phyloP scores from a whole-genome alignment of 2,888 invertebrate species.

The Drosophila longiperda region DNA sequence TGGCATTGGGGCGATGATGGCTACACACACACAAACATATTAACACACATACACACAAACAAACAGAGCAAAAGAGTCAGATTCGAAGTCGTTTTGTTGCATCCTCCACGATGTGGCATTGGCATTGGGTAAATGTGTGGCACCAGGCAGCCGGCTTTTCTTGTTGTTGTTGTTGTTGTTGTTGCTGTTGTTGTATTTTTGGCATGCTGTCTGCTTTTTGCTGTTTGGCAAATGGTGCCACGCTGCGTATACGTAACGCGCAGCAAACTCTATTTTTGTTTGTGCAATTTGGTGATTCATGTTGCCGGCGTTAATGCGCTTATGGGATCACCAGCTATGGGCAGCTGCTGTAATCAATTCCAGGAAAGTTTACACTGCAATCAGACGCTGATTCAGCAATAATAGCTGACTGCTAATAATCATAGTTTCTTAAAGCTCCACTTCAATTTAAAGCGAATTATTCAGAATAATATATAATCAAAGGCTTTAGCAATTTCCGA shows the following conservation, averaged over 20 bases:
- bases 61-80: slow-evolving; percentile 23
- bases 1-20: slow-evolving; percentile 69
- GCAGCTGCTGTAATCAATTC: slow-evolving; percentile 52
- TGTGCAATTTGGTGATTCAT: slow-evolving; percentile 48
- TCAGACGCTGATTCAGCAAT: slow-evolving; percentile 19
- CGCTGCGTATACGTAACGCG: slow-evolving; percentile 69
- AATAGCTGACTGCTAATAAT: slow-evolving; percentile 8
- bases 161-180: slow-evolving; percentile 12
- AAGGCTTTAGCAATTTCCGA: background rate
- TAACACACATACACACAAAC: slow-evolving; percentile 8
- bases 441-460: slow-evolving; percentile 1
- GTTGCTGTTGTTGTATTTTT: slow-evolving; percentile 58
- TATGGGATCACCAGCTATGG: slow-evolving; percentile 35
- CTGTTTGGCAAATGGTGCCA: slow-evolving; percentile 43
- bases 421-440: slow-evolving; percentile 6
- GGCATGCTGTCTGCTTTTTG: slow-evolving; percentile 52
- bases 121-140: slow-evolving; percentile 78
- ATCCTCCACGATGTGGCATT: slow-evolving; percentile 69
- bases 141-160: slow-evolving; percentile 55
- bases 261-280: slow-evolving; percentile 42
- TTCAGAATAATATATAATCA: background rate
- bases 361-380: slow-evolving; percentile 32
- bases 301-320: slow-evolving; percentile 50
- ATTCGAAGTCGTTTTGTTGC: slow-evolving; percentile 55
- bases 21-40: slow-evolving; percentile 13